Evolutionary conservation across 2,113 vertebrate genomes (phyloP), one percentile per base, ranked within the genome.

Genomic region (Salvator merianae): DNA sequence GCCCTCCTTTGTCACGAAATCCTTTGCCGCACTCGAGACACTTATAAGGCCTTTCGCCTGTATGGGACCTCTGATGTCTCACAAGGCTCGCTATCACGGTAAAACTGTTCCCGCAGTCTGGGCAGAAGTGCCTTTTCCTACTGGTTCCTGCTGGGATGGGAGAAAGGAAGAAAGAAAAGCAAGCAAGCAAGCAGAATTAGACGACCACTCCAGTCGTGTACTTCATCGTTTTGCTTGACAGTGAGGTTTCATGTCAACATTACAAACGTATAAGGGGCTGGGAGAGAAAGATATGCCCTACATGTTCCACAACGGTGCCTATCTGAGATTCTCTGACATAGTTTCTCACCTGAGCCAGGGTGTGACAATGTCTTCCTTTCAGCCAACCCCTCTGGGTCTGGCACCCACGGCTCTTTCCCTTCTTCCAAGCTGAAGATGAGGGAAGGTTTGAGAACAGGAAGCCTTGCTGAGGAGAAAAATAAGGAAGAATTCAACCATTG

Each of bases 81-180:
- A 74, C 40, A 16, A 74, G 72, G 40, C 72, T 74, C 1, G 72
- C 72, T n/a, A 74, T 30, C 40, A 74, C 72, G 16, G 72, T 74
- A 74, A 74, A 74, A 74, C 72, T 47, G 26, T 74, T 74, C 72
- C 72, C 72, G 50, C 72, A 74, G 6, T 74, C 72, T 18, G 72
- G 72, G 38, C 72, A 74, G 13, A 74, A 16, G 43, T 74, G 72
- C 12, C 40, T 74, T 74, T 74, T 74, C 26, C n/a, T 74, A 43
- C 30, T 74, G 40, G 43, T 14, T 18, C 72, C 72, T 74, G 72
- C 26, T 74, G 28, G 40, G 72, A 50, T 59, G 10, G 43, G 72
- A 74, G 24, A 30, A 1, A 74, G 28, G 12, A 38, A 73, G 71
- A 73, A 12, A 2, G 7, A 4, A 70, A 70, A 22, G 18, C 36